phyloP scores from a whole-genome alignment of 2,888 invertebrate species.

The Xanthorhoe spadicearia region DNA sequence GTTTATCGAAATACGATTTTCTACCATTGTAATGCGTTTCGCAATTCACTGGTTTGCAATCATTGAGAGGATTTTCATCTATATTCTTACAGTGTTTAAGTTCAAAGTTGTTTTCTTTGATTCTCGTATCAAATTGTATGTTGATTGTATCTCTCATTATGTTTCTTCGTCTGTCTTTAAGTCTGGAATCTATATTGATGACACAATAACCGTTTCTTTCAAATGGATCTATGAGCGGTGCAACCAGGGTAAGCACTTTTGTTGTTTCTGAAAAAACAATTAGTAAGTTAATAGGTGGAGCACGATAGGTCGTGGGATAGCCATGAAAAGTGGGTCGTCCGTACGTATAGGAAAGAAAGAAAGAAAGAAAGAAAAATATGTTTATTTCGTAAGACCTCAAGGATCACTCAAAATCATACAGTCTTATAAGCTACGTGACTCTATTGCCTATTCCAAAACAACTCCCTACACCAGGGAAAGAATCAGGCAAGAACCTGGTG shows the following conservation, averaged over 20 bases:
- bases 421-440: no score
- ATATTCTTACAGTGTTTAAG: conserved; percentile 53
- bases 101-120: conserved; percentile 43
- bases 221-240: conserved; percentile 64
- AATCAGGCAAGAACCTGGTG: no score
- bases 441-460: no score
- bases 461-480: no score
- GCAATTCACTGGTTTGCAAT: conserved; percentile 71
- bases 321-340: no score
- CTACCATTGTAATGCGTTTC: conserved; percentile 68
- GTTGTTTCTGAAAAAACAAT: conserved; percentile 53
- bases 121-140: conserved; percentile 66
- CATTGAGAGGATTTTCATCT: conserved; percentile 69
- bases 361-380: no score
- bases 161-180: conserved; percentile 47
- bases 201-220: conserved; percentile 66
- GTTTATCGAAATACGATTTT: conserved; percentile 56
- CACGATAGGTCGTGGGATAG: no score
- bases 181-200: conserved; percentile 63
- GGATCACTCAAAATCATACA: no score
- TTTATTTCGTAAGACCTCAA: no score
- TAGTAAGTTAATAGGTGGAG: no score
- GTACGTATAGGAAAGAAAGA: no score
- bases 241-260: conserved; percentile 60
- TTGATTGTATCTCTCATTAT: conserved; percentile 59